Conservation (phyloP, 1,140 invertebrate species). For the Drosophila littoralis region DNA sequence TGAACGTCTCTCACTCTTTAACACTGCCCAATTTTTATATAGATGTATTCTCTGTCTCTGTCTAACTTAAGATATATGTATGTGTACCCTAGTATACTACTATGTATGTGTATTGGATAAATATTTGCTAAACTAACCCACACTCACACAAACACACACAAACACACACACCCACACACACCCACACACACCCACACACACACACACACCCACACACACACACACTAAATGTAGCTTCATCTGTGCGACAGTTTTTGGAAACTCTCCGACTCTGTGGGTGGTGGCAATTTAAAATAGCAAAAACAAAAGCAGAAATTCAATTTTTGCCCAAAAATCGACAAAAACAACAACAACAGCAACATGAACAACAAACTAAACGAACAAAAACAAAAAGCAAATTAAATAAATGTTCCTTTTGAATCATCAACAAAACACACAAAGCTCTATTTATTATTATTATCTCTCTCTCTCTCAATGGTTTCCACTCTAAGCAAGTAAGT, state of each 20-base stretch:
- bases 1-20: slow-evolving; percentile 71
- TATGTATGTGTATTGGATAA: slow-evolving; percentile 69
- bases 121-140: slow-evolving; percentile 47
- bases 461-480: slow-evolving; percentile 21
- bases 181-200: slow-evolving; percentile 26
- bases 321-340: slow-evolving; percentile 57
- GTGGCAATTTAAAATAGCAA: slow-evolving; percentile 46
- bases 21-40: slow-evolving; percentile 64
- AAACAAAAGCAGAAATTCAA: slow-evolving; percentile 72
- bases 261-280: slow-evolving; percentile 46
- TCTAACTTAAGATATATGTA: slow-evolving; percentile 73
- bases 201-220: slow-evolving; percentile 11
- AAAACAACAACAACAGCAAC: slow-evolving; percentile 34
- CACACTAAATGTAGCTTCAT: slow-evolving; percentile 23
- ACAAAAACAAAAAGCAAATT: slow-evolving; percentile 73
- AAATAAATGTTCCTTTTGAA: slow-evolving; percentile 83
- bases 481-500: slow-evolving; percentile 12
- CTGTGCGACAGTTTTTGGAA: slow-evolving; percentile 48
- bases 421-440: slow-evolving; percentile 68
- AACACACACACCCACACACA: slow-evolving; percentile 38
- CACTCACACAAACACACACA: slow-evolving; percentile 40
- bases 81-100: slow-evolving; percentile 66
- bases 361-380: slow-evolving; percentile 33
- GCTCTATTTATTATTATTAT: slow-evolving; percentile 41
- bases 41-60: slow-evolving; percentile 74